Conservation (phyloP, 2,113 vertebrate species). For the Microcebus ravelobensis region DNA sequence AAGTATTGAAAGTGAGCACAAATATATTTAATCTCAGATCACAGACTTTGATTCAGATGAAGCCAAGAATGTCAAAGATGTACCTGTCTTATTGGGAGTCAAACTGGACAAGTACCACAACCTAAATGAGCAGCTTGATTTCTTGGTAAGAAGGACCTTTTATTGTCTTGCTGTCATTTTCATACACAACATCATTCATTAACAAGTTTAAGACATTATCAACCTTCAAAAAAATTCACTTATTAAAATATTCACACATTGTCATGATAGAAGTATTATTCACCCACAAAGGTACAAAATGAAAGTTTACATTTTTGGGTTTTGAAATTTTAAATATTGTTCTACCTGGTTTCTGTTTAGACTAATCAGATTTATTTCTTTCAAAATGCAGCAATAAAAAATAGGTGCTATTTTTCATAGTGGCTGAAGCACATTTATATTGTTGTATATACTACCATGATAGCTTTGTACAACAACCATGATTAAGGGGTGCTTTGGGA, state of each 20-base stretch:
- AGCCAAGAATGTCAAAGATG: constrained; percentile 21
- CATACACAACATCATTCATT: neutral
- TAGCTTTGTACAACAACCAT: neutral
- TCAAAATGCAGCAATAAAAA: constrained; percentile 16
- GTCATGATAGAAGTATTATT: neutral
- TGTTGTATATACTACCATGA: neutral
- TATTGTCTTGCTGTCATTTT: neutral
- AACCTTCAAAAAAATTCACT: neutral
- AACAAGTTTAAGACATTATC: neutral
- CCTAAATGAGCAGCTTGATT: constrained; percentile 66
- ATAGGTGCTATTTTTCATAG: neutral
- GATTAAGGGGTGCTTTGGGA: neutral
- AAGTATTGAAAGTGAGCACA: neutral
- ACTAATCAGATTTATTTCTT: neutral
- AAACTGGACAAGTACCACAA: constrained; percentile 58
- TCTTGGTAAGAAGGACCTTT: constrained; percentile 61
- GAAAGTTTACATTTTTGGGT: neutral
- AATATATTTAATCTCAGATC: constrained; percentile 50
- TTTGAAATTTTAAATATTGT: neutral
- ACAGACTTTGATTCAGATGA: constrained; percentile 37
- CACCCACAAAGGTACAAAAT: neutral
- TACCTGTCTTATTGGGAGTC: constrained; percentile 38
- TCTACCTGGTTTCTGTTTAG: neutral
- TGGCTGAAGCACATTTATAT: neutral
- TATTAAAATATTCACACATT: neutral